Evolutionary conservation across 2,113 vertebrate genomes (phyloP), one percentile per base, ranked within the genome.

Genomic region (Lepisosteus osseus): DNA sequence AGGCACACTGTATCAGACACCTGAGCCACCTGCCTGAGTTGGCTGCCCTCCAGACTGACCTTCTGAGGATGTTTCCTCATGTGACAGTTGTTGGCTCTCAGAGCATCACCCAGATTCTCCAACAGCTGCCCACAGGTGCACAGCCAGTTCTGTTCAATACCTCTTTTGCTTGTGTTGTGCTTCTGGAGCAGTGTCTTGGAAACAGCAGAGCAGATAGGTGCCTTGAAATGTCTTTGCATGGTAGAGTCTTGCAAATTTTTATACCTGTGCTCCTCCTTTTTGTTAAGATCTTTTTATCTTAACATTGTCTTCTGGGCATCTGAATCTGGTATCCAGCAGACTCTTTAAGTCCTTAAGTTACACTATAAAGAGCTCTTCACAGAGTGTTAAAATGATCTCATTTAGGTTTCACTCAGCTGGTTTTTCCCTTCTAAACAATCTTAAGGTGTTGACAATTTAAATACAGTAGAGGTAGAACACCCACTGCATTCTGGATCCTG

Each of bases 1-100:
- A 91, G 91, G 79, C 83, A 1, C 68, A 65, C 17, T 83, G 79
- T 59, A 69, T 91, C 65, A 73, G 74, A 67, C 83, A 87, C 70
- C 71, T 92, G 0, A 81, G 12, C 14, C 83, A 85, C 77, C 78
- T 92, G 0, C 88, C 87, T 3, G 82, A 86, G 68, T 80, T 92
- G 73, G 80, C 83, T 7, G 81, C 82, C 2, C 14, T 91, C 1
- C 85, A 88, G 81, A 82, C 78, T 0, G 89, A 92, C 71, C 81
- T 92, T 67, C 70, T 84, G 62, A 79, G 82, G 68, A 72, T 68
- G 8, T 78, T 86, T 65, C 84, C 80, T 11, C 65, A 72, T 62
- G 76, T 29, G 1, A 67, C 80, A 13, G 66, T 79, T 11, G 43
- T 76, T 0, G 12, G 72, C 0, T 12, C 68, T 1, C 76, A 71